Evolutionary conservation across 23 tunicate species (phyloP), one percentile per base, ranked within the genome.

Genomic region (Styela clava): DNA sequence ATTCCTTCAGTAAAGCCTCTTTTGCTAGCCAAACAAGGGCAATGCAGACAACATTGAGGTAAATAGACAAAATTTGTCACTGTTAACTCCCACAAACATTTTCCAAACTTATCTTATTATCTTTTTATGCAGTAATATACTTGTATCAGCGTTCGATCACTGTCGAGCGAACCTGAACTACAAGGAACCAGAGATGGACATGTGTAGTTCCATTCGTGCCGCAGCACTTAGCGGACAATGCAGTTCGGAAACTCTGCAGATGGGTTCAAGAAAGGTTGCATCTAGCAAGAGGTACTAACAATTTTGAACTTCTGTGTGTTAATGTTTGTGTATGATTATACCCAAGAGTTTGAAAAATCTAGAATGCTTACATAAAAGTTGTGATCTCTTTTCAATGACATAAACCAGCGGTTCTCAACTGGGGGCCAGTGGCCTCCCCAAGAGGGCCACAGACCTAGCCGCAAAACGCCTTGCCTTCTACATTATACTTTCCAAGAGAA

Each of bases 161-260:
- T 93, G 98, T 64, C 80, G 98, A 35, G 98, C 98, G 0, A 31
- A 85, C 52, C 73, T 84, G 44, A 89, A 93, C 62, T 33, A 82
- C 31, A 35, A 76, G 34, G 88, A 88, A 56, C 86, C 84, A 2
- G 82, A 56, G 3, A 89, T 84, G 70, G 16, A 79, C 73, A 93
- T 93, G 98, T 93, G 98, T 35, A 87, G 79, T 25, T 88, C 85
- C 70, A 81, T 93, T 0, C 74, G 98, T 33, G 98, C 89, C 31
- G 89, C 98, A 19, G 83, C 98, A 22, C 35, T 93, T 22, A 93
- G 98, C 37, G 98, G 98, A n/a, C 73, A 87, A 69, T 93, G 98
- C 56, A 88, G 29, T 23, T 23, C 65, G 23, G 81, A 76, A 25
- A 16, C 37, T 3, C 34, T 3, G 35, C 35, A 32, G 3, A 21